These are phyloP conservation scores for Meliscaeva auricollis DNA, from an alignment of 2,888 invertebrate species.

Conservation along the genomic window DNA sequence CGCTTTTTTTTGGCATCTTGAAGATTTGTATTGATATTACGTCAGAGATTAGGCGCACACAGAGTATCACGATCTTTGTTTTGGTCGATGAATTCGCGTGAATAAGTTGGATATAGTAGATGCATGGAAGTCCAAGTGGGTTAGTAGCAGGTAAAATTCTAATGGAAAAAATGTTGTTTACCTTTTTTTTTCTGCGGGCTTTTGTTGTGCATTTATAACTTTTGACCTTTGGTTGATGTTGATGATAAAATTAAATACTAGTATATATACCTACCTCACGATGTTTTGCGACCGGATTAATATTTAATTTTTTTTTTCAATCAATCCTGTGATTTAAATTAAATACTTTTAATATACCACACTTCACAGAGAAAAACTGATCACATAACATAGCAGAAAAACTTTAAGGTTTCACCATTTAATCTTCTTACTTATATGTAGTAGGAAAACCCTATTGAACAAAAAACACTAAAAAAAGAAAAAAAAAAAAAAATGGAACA, in stretches of 20 bases:
- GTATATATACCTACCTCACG: neutral
- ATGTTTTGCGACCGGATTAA: no score
- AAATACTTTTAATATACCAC: no score
- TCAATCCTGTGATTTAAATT: no score
- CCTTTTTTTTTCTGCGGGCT: conserved; percentile 23
- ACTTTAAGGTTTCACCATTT: no score
- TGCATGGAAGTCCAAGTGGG: conserved; percentile 60
- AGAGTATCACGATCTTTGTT: conserved; percentile 69
- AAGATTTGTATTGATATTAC: conserved; percentile 51
- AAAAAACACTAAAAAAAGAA: no score
- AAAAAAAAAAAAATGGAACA: no score
- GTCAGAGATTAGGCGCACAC: conserved; percentile 47
- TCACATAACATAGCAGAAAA: no score
- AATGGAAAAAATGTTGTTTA: conserved; percentile 57
- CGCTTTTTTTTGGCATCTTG: conserved; percentile 53
- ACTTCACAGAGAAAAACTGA: no score
- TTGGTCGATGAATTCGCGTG: conserved; percentile 71
- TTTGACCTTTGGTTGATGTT: conserved; percentile 67
- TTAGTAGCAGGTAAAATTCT: conserved; percentile 64
- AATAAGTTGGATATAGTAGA: conserved; percentile 33
- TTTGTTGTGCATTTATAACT: conserved; percentile 41
- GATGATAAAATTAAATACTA: neutral
- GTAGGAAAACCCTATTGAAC: no score
- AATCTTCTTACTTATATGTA: no score
- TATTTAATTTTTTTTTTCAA: no score